Percentiles rank a stretch among this genome's conserved stretches.
These are phyloP conservation scores for Notothenia rossii DNA, from an alignment of 2,113 vertebrate species.

Conservation along the genomic window DNA sequence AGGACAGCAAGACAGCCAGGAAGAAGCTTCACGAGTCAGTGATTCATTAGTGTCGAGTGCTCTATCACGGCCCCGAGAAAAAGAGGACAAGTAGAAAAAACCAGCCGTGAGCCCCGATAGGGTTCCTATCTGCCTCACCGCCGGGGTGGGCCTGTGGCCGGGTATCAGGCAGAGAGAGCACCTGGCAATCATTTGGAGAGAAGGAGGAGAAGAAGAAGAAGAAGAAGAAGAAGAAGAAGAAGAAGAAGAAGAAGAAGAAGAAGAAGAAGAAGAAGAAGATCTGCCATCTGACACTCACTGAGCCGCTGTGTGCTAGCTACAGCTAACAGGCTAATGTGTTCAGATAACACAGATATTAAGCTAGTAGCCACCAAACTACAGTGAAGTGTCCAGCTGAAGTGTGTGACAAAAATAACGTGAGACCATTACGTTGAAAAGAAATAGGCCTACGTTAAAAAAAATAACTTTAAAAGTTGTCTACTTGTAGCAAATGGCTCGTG, in stretches of 20 bases:
- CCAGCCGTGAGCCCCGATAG: conserved; percentile 36
- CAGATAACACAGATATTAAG: not conserved
- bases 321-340: not conserved
- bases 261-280: not conserved
- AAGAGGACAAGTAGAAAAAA: not conserved
- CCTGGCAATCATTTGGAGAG: conserved; percentile 67
- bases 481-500: not conserved
- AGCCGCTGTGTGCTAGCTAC: not conserved
- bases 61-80: conserved; percentile 44
- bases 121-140: conserved; percentile 64
- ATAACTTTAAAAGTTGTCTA: not conserved
- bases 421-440: no score
- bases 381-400: not conserved
- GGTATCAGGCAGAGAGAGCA: conserved; percentile 62
- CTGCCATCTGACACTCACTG: not conserved
- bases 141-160: conserved; percentile 69
- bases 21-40: conserved; percentile 54
- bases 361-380: not conserved
- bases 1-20: not conserved
- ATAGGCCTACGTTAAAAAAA: not conserved
- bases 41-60: conserved; percentile 61
- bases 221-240: no score
- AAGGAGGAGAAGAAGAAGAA: no score
- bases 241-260: no score
- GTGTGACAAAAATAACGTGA: no score